Evolutionary conservation across 2,113 vertebrate species (phyloP).

Genomic region (Archocentrus centrarchus): DNA sequence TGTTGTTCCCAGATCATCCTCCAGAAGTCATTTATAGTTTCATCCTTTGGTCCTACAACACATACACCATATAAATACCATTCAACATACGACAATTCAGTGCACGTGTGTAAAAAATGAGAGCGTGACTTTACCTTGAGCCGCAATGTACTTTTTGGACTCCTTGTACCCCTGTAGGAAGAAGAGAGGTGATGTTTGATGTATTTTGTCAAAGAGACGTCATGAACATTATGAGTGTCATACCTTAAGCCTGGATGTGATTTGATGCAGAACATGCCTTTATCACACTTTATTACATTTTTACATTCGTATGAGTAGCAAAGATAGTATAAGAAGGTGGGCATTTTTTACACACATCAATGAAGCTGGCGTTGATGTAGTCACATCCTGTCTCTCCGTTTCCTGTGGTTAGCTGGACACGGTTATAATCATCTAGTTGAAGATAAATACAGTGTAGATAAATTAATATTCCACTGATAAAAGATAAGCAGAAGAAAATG

Average conservation of each 20-base stretch:
- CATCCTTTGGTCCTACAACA: slow-evolving; percentile 91
- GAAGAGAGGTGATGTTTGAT: not conserved
- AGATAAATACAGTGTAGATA: not conserved
- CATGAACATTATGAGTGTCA: accelerated
- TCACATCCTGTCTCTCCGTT: slow-evolving; percentile 85
- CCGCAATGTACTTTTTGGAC: slow-evolving; percentile 95
- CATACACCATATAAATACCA: not conserved
- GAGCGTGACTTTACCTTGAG: slow-evolving; percentile 87
- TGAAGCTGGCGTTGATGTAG: slow-evolving; percentile 97
- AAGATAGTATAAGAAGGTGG: not conserved
- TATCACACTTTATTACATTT: not conserved
- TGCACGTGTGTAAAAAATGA: not conserved
- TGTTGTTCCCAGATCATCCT: slow-evolving; percentile 99
- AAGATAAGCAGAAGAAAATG: too few species aligned
- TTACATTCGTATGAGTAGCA: not conserved
- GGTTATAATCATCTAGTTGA: slow-evolving; percentile 91
- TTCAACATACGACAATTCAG: not conserved
- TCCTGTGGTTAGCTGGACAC: slow-evolving; percentile 88
- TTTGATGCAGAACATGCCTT: not conserved
- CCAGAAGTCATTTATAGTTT: slow-evolving; percentile 95
- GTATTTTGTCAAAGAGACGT: not conserved
- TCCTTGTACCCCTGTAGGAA: slow-evolving; percentile 92
- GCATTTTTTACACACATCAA: slow-evolving; percentile 84
- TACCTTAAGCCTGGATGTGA: not conserved
- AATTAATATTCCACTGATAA: too few species aligned